These are phyloP conservation scores for Ibycter americanus DNA, from an alignment of 2,797 vertebrate genomes.

Conservation along the genomic window DNA sequence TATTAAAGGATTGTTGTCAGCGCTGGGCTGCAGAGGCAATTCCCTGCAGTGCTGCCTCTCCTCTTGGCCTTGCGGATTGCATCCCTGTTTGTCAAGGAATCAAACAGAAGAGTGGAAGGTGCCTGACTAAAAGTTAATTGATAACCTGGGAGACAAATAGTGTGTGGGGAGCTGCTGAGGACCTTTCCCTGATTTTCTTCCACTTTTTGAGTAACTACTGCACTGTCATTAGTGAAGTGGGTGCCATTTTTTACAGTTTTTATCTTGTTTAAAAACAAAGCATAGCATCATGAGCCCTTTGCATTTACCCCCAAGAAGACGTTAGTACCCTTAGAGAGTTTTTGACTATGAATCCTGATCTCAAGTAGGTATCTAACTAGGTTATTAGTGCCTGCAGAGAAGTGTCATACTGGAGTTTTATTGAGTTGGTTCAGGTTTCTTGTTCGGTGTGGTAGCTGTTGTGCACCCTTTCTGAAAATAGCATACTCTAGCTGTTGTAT, in stretches of 20 bases:
- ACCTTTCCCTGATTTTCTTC: neutral
- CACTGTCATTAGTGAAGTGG: neutral
- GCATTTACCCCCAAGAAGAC: neutral
- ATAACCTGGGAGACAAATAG: neutral
- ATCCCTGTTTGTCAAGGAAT: neutral
- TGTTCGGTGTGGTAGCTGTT: neutral
- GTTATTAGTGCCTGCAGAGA: neutral
- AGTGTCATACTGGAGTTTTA: neutral
- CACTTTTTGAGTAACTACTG: neutral
- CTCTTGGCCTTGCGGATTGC: neutral
- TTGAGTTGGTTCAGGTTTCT: neutral
- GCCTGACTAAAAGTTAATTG: neutral
- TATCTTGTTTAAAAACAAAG: neutral
- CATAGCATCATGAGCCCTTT: neutral
- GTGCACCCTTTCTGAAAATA: neutral
- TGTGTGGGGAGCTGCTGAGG: neutral
- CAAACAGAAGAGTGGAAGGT: neutral
- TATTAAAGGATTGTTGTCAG: neutral
- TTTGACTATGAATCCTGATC: neutral
- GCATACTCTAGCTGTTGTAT: neutral
- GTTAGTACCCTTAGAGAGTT: neutral
- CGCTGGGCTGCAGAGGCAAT: neutral
- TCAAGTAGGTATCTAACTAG: neutral
- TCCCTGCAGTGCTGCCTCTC: neutral
- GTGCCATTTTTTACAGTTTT: neutral